A percentile compares a stretch with the other conserved stretches of the same genome.
phyloP scores from a whole-genome alignment of 2,113 vertebrate genomes.

The Phalacrocorax aristotelis region DNA sequence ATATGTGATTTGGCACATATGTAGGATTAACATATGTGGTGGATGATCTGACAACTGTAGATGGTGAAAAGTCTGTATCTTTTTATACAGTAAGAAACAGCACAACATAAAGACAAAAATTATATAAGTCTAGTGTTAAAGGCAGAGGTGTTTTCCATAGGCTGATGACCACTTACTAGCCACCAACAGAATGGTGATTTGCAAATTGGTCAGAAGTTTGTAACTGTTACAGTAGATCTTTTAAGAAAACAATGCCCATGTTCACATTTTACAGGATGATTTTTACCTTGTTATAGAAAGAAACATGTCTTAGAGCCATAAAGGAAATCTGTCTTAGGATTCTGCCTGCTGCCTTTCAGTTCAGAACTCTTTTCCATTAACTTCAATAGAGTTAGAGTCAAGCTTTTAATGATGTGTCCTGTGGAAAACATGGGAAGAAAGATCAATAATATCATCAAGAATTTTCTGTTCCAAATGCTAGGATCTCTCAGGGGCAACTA shows the following conservation, averaged over 20 bases:
- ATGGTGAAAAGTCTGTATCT: background rate
- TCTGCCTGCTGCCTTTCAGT: background rate
- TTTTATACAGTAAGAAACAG: background rate
- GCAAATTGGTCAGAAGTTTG: background rate
- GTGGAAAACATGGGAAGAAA: background rate
- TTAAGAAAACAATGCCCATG: background rate
- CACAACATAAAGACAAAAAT: background rate
- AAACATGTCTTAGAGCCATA: fast-evolving
- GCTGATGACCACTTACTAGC: background rate
- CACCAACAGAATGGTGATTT: background rate
- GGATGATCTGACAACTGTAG: background rate
- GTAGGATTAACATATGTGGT: background rate
- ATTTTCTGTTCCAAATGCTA: background rate
- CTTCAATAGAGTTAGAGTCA: background rate
- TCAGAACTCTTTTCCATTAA: background rate
- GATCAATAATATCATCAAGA: background rate
- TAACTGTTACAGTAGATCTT: background rate
- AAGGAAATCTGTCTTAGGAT: background rate
- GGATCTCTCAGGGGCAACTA: background rate
- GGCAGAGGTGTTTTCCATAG: background rate
- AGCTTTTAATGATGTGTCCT: background rate
- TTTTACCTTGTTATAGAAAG: background rate
- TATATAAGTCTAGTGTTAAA: background rate
- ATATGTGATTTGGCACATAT: background rate
- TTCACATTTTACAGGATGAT: background rate